Base-by-base conservation (phyloP, 92 coral and sea anemone species). In the Parazoanthus atlanticus region DNA sequence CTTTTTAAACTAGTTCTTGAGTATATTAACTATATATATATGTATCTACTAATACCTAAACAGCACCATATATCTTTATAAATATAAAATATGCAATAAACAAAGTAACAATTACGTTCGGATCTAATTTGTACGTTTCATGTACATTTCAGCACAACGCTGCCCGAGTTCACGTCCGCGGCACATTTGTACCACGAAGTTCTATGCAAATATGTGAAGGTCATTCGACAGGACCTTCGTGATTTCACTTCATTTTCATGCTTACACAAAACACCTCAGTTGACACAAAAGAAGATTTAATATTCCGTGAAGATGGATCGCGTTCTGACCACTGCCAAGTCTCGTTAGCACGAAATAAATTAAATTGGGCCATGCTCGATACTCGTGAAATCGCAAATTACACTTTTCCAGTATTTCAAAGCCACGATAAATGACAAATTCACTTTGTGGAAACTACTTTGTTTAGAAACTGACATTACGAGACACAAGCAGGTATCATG, bases 241-340 rank as follows among this genome's bases (percentile, higher is more conserved):
- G 85, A 81, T 81, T 80, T 80, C 85, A 28, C 49, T 31, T 58
- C 19, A 58, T 31, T 58, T 30, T 36, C 40, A 16, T 33, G 65
- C 25, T 58, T 17, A 73, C 77, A 73, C 21, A 30, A 6, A 72
- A 6, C 19, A 16, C 5, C 23, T n/a, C 26, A 74, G 43, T 33
- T 32, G n/a, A 33, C 43, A 32, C n/a, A 75, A 75, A 33, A 75
- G 23, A 75, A 31, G n/a, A 13, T 25, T n/a, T 73, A 32, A 32
- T 74, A 74, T 7, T 19, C 46, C 31, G 11, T 11, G 2, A 23
- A 75, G 79, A 75, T 33, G 26, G 79, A 74, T 72, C 21, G 38
- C 41, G 11, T 74, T 32, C 76, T 15, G 65, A 43, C 49, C 11
- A 43, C 49, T 56, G 65, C 3, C 5, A 56, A 52, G 58, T 13